Conservation (phyloP, 2,113 vertebrate species). For the Nannospalax galili region DNA sequence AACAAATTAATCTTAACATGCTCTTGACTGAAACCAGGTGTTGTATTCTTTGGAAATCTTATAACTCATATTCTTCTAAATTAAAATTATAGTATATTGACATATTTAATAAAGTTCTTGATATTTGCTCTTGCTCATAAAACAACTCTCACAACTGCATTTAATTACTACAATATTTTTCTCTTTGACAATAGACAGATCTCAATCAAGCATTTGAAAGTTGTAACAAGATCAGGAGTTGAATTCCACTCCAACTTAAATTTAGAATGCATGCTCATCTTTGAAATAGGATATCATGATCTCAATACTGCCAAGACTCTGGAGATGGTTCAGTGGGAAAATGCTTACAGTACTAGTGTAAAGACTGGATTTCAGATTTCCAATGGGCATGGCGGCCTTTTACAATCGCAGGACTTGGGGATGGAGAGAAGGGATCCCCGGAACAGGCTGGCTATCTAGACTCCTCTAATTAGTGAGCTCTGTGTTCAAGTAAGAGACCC, state of each 20-base stretch:
- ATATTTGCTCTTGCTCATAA: neutral
- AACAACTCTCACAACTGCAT: neutral
- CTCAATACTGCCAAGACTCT: too few species aligned
- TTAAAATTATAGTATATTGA: neutral
- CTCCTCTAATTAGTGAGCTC: too few species aligned
- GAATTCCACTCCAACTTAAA: neutral
- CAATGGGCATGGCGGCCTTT: neutral
- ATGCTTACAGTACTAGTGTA: neutral
- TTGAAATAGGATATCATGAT: neutral
- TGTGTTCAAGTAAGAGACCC: neutral
- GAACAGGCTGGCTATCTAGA: neutral
- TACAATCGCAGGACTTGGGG: neutral
- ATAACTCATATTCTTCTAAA: neutral
- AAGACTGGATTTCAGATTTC: too few species aligned
- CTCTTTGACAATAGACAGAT: neutral
- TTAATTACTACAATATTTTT: neutral
- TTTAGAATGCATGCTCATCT: neutral
- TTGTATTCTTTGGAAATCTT: neutral
- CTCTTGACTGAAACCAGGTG: neutral
- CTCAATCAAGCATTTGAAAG: neutral
- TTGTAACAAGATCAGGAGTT: neutral
- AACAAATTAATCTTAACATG: neutral
- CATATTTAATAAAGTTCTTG: neutral
- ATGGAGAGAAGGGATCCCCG: neutral
- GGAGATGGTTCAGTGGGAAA: neutral